Evolutionary conservation across 92 coral and sea anemone genomes (phyloP).

Genomic region (Zoanthus sociatus): DNA sequence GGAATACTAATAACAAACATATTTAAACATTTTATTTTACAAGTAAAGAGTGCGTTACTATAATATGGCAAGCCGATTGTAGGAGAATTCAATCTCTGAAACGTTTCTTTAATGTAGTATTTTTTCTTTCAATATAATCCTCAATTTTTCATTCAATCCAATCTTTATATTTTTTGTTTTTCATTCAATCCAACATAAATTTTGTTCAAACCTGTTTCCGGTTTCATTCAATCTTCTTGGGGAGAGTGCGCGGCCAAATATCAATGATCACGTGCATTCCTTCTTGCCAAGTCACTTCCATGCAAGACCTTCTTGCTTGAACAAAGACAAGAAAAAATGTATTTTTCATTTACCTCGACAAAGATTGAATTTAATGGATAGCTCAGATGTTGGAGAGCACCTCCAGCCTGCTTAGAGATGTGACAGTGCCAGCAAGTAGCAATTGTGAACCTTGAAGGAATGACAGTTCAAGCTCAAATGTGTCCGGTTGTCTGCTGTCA

Average conservation of each 20-base stretch:
- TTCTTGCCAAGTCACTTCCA: constrained; percentile 2
- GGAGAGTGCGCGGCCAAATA: too few relatives aligned
- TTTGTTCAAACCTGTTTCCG: neutral
- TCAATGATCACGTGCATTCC: too few relatives aligned
- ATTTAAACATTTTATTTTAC: too few relatives aligned
- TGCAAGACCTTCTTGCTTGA: constrained; percentile 12
- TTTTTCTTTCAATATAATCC: neutral
- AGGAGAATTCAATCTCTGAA: neutral
- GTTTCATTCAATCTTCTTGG: too few relatives aligned
- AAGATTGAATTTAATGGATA: neutral
- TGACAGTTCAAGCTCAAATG: neutral
- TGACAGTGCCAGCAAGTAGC: constrained; percentile 18
- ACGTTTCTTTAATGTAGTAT: too few relatives aligned
- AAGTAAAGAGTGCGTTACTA: too few relatives aligned
- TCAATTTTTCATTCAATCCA: neutral
- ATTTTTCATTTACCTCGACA: constrained; percentile 4
- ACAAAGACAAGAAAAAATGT: neutral
- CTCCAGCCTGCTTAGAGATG: constrained; percentile 20
- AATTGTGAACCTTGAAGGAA: constrained; percentile 5
- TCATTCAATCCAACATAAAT: neutral
- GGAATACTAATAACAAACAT: too few relatives aligned
- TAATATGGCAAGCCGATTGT: too few relatives aligned
- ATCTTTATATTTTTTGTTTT: neutral
- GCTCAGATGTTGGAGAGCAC: constrained; percentile 13
- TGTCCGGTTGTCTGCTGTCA: constrained; percentile 9